phyloP scores from a whole-genome alignment of 1,140 invertebrate genomes.

The Drosophila biarmipes region DNA sequence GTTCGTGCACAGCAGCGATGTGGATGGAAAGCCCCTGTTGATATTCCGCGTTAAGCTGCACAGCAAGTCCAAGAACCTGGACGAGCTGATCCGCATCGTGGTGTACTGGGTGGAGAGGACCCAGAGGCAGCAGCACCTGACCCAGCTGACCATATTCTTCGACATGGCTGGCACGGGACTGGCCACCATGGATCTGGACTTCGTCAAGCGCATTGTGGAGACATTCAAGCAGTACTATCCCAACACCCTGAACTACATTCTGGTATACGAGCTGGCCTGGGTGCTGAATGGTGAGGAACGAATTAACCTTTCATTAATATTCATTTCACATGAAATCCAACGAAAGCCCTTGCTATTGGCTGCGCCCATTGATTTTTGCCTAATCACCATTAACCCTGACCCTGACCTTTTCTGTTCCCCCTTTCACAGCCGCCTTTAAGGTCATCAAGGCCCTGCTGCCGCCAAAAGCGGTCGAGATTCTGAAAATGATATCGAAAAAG shows the following conservation, averaged over 20 bases:
- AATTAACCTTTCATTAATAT: too few species aligned
- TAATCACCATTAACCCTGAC: slow-evolving; percentile 6
- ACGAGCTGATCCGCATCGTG: slow-evolving; percentile 91
- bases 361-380: background rate
- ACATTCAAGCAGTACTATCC: slow-evolving; percentile 96
- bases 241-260: slow-evolving; percentile 94
- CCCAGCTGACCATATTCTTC: slow-evolving; percentile 93
- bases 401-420: slow-evolving; percentile 20
- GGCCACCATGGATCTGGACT: slow-evolving; percentile 94
- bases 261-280: slow-evolving; percentile 98
- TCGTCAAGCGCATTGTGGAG: slow-evolving; percentile 93
- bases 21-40: slow-evolving; percentile 91
- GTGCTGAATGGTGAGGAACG: slow-evolving; percentile 90
- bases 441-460: slow-evolving; percentile 95
- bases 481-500: slow-evolving; percentile 94
- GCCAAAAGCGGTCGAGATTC: slow-evolving; percentile 94
- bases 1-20: slow-evolving; percentile 91
- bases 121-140: slow-evolving; percentile 91
- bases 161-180: slow-evolving; percentile 95
- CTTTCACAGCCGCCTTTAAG: slow-evolving; percentile 93
- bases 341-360: too few species aligned
- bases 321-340: background rate
- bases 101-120: slow-evolving; percentile 95
- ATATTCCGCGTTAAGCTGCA: slow-evolving; percentile 92
- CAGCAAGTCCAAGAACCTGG: slow-evolving; percentile 89